Evolutionary conservation across 2,797 vertebrate genomes (phyloP), one percentile per base, ranked within the genome.

Genomic region (Aythya fuligula): DNA sequence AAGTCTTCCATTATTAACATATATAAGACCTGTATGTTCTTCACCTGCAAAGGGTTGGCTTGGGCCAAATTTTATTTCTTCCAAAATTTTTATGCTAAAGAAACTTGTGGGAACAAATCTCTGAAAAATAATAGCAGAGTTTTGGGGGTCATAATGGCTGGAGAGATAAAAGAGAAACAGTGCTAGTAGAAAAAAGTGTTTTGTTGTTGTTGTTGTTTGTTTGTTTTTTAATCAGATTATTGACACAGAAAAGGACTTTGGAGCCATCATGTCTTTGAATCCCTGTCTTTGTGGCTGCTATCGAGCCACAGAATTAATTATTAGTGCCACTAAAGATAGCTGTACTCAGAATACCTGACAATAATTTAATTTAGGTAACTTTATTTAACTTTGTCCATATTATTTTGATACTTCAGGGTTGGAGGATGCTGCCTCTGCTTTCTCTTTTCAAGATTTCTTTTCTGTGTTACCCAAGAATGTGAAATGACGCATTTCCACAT

Each of bases 401-500:
- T 34, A 13, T 62, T 62, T 83, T 53, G 19, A 32, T 62, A 66
- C 9, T 43, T 85, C 25, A n/a, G 30, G 56, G 4, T 49, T 72
- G 43, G 34, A 76, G 49, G 39, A 47, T 83, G 32, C 25, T 76
- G 34, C 19, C 32, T 87, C 43, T 76, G 19, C 41, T 53, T 56
- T 69, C 60, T 72, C 8, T 7, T 76, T 87, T 75, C 74, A 67
- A 53, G 24, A 56, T 36, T 67, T 43, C 24, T 34, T 54, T 91
- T 51, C 34, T 73, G 34, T 13, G 25, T 67, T 39, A 32, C 56
- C 34, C 75, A 60, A 76, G 41, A 30, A 56, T 60, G n/a, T 49
- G 32, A 83, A 87, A 60, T 80, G 21, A 89, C 18, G 84, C 78
- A 41, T 76, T 89, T 56, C 60, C 34, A 73, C 60, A 65, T 30